Base-by-base conservation (phyloP, 2,888 invertebrate species). In the Sphaerophoria rueppellii region DNA sequence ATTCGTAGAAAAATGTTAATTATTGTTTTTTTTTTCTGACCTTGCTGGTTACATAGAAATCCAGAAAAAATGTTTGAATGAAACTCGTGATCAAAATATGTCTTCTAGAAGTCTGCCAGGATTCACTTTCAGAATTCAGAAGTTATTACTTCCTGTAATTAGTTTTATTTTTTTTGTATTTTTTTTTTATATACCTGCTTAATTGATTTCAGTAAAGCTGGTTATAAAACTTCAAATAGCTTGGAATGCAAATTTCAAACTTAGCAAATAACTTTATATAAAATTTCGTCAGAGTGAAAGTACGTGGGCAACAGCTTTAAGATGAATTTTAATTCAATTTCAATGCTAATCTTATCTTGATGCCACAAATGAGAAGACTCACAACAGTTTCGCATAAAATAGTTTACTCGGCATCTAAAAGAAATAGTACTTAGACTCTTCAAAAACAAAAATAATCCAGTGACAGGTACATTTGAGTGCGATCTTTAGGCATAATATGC, bases 311-410 rank as follows among this genome's bases (percentile, higher is more conserved):
- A n/a, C 61, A 50, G 61, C 57, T 70, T n/a, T 4, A 16, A 12
- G 37, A 46, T 14, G 12, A 11, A 14, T 73, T 50, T 61, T 46
- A 60, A 35, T 73, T 72, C 32, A 63, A 82, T 74, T 74, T 24
- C 72, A 54, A 74, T 82, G 70, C 78, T 70, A 82, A 78, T 82
- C 82, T 74, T 65, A 82, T 82, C 82, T 58, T 34, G 32, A 54
- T 32, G 54, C 54, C 60, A 46, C 34, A 12, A 78, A 71, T 61
- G 77, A 61, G 77, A 73, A 82, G 55, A 77, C 77, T 82, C 67
- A 82, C 74, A 82, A 78, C 40, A 58, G 54, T 74, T 74, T 57
- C 58, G 32, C 54, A 70, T 60, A 54, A 67, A 14, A 24, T 54
- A 12, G 14, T 48, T 34, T 34, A 32, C 35, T 11, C 54, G 54